Percentiles rank a stretch among this genome's conserved stretches.
Conservation (phyloP, 2,113 vertebrate genomes). For the Pardalotus punctatus region DNA sequence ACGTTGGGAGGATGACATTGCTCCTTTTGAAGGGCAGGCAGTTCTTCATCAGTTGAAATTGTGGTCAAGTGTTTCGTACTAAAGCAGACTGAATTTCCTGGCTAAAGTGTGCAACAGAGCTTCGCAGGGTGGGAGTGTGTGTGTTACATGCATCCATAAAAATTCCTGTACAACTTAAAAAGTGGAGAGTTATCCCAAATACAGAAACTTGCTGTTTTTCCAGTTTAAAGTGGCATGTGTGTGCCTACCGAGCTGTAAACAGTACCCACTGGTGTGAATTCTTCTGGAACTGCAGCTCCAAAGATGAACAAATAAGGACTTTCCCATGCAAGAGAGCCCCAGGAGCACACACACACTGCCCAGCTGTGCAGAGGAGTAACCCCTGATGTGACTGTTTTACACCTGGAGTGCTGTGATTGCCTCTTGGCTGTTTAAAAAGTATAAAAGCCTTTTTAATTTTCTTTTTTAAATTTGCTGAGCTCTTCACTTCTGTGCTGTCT, state of each 20-base stretch:
- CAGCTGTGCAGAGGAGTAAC: background rate
- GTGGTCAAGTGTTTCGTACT: background rate
- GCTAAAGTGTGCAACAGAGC: background rate
- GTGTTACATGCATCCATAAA: background rate
- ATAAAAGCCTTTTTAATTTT: background rate
- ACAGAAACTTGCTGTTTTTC: background rate
- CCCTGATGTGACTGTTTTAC: background rate
- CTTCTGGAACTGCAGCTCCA: background rate
- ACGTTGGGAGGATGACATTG: background rate
- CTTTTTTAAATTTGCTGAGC: background rate
- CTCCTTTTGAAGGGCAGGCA: background rate
- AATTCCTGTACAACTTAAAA: background rate
- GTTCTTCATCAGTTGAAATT: background rate
- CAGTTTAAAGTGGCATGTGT: background rate
- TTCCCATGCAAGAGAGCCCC: background rate
- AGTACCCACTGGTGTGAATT: background rate
- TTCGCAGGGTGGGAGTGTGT: accelerated
- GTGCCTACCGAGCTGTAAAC: background rate
- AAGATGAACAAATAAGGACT: background rate
- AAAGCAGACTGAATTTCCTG: background rate
- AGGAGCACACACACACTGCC: accelerated
- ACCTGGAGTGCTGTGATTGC: background rate
- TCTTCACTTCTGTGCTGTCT: background rate
- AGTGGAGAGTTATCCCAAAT: background rate
- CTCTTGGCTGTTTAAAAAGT: background rate